Base-by-base conservation (phyloP, 2,888 invertebrate species). In the Cantharis rustica region DNA sequence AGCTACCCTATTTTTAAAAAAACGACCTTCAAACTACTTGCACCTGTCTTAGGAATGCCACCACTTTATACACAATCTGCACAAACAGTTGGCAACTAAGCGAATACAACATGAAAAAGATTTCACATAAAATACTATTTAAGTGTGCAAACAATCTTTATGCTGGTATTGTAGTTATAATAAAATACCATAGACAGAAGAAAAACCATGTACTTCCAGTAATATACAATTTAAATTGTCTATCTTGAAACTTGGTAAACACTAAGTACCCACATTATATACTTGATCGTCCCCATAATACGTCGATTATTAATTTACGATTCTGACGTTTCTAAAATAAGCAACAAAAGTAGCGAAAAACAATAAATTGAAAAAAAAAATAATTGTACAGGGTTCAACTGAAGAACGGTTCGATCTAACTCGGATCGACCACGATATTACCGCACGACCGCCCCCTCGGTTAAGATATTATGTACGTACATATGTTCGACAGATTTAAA, bases 21-120 rank as follows among this genome's bases (percentile, higher is more conserved):
- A 76, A 71, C 73, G 79, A 78, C 79, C 79, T 79, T 79, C 78
- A 76, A 75, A 71, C 68, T 75, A 73, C 76, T 72, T 75, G 78
- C 78, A 79, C 79, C 79, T 78, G 75, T 72, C 78, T 77, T 61
- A 71, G 76, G 78, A 78, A 76, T 78, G 78, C 76, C 76, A 64
- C 72, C 73, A 74, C 71, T 75, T 77, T 72, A 71, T 71, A 71
- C 69, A 69, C 78, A 69, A 72, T 78, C 78, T 73, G 76, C 78
- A 76, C 68, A 73, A 17, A 61, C 64, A 47, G 63, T 17, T 31
- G 23, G 31, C 69, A 26, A 69, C 20, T 70, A 16, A 61, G 47
- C 17, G 16, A 69, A 15, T 13, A 23, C 17, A 16, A 70, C 47
- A 61, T 13, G 16, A 47, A 70, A 61, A 61, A 16, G 16, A 16